Conservation (phyloP, 1,140 invertebrate genomes). For the Brachionus rubens region DNA sequence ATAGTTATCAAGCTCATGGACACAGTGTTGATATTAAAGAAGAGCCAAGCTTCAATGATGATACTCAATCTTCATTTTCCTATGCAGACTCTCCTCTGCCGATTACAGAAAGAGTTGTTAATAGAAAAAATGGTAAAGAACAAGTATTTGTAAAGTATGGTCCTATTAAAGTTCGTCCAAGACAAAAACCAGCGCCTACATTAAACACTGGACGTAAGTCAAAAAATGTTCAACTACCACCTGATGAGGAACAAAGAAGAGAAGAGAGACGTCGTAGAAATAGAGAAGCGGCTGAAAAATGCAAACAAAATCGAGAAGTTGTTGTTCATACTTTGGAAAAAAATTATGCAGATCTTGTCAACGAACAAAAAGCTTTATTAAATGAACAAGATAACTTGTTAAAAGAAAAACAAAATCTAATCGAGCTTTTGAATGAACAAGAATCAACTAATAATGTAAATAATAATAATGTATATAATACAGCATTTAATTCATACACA, state of each 20-base stretch:
- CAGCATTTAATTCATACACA: background rate
- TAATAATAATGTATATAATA: background rate
- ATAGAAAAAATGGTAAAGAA: conserved; percentile 33
- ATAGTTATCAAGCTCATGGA: background rate
- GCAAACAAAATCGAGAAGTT: conserved; percentile 37
- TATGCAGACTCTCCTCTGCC: background rate
- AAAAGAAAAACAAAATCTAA: background rate
- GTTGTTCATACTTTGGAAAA: background rate
- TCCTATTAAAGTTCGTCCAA: conserved; percentile 22
- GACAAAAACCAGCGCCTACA: conserved; percentile 24
- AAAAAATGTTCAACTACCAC: background rate
- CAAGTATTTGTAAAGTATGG: background rate
- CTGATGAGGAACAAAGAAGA: conserved; percentile 19
- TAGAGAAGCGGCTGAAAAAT: conserved; percentile 44
- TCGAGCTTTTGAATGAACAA: conserved; percentile 3
- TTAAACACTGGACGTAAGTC: conserved; percentile 27
- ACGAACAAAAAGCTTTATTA: background rate
- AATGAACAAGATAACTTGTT: background rate
- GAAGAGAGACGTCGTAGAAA: conserved; percentile 30
- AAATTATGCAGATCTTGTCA: background rate
- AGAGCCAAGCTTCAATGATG: background rate
- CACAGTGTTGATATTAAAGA: background rate
- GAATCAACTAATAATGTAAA: background rate
- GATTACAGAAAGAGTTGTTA: background rate
- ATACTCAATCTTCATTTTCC: background rate